Base-by-base conservation (phyloP, 2,888 invertebrate species). In the Lymantria dispar region DNA sequence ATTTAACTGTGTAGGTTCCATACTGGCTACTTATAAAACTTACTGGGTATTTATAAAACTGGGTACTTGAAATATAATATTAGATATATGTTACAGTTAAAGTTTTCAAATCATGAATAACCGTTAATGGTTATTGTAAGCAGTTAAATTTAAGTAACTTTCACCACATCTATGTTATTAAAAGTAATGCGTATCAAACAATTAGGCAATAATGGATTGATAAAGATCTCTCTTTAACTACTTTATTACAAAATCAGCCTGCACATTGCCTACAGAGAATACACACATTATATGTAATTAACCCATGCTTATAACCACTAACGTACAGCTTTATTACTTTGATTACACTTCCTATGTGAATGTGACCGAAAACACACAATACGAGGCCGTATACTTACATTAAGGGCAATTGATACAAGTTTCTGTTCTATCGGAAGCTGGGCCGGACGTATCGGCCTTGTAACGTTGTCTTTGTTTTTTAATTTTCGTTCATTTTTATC, bases 401-500 rank as follows among this genome's bases (percentile, higher is more conserved):
- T 67, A 68, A 60, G 66, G 66, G 55, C 70, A 70, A 67, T 66
- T 66, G 55, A 62, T 56, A 52, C 66, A 62, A 72, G 63, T 71
- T 70, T 66, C 37, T 40, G 62, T 75, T 76, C 74, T 74, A 74
- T 59, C 78, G 84, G 83, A 84, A 85, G 72, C 53, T 50, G 48
- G 57, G 60, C 62, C 71, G 74, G 71, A 68, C 65, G 65, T 54
- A 43, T 54, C 71, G 58, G 68, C 84, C 85, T 84, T 81, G 80
- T 64, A 45, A 44, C 56, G 58, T 48, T 58, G 73, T 62, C 68
- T 72, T 72, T 73, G 68, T 74, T 74, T 72, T 68, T 74, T 68
- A 67, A 57, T 58, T 63, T 53, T 57, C 48, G 61, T 63, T 60
- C 54, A 58, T 61, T 68, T 68, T 65, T 66, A 76, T 22, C 72